Percentiles rank a stretch among this genome's conserved stretches.
These are phyloP conservation scores for Eutolmus rufibarbis DNA, from an alignment of 2,888 invertebrate species.

Conservation along the genomic window DNA sequence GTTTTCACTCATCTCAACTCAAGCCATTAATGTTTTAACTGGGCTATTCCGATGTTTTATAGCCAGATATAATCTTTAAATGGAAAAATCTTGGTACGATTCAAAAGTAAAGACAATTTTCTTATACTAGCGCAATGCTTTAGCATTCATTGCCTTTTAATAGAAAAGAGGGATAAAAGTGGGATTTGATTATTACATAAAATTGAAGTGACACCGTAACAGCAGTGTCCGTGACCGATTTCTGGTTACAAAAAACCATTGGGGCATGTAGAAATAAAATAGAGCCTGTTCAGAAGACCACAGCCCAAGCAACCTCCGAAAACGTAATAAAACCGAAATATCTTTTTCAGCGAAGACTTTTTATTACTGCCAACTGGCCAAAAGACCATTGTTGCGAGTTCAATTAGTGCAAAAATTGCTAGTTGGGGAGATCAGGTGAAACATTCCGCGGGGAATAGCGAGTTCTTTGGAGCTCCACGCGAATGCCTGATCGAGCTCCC, in stretches of 20 bases:
- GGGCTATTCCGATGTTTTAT: neutral
- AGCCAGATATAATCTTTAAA: neutral
- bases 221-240: neutral
- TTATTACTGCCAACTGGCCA: neutral
- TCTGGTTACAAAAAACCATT: neutral
- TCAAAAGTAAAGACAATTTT: neutral
- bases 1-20: too few species aligned
- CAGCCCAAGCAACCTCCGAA: neutral
- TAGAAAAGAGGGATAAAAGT: neutral
- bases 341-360: neutral
- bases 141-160: neutral
- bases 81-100: too few species aligned
- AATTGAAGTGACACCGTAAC: neutral
- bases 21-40: neutral
- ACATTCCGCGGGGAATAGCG: neutral
- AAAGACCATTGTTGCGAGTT: neutral
- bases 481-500: neutral
- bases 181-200: neutral
- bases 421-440: neutral
- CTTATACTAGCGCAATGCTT: neutral
- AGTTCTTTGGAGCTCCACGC: neutral
- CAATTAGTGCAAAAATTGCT: neutral
- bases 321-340: neutral
- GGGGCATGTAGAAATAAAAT: neutral
- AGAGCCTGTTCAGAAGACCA: neutral